Conservation (phyloP, 2,113 vertebrate species). For the Mirounga angustirostris region DNA sequence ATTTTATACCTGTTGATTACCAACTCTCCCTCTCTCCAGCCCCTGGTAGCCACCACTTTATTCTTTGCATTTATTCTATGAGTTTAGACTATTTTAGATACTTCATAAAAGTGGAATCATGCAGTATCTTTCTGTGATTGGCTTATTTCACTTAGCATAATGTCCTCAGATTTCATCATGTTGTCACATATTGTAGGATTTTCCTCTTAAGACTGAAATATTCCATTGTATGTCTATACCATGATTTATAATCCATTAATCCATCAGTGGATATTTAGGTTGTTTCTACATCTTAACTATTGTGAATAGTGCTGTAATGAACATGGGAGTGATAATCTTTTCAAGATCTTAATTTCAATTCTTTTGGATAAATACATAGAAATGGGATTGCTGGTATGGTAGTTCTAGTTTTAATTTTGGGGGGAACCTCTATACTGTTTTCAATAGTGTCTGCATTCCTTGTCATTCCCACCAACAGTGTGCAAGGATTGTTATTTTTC, state of each 20-base stretch:
- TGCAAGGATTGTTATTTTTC: background rate
- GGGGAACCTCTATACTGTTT: background rate
- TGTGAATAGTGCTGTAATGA: background rate
- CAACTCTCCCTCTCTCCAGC: background rate
- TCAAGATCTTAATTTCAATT: background rate
- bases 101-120: background rate
- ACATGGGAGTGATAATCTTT: background rate
- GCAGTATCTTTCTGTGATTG: background rate
- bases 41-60: background rate
- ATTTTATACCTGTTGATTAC: background rate
- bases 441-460: background rate
- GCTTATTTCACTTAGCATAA: background rate
- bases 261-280: background rate
- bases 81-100: background rate
- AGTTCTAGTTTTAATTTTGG: background rate
- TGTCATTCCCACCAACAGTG: background rate
- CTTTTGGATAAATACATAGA: background rate
- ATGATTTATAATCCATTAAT: background rate
- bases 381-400: background rate
- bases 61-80: background rate
- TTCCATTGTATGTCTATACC: background rate
- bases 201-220: background rate
- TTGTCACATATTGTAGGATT: background rate
- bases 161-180: background rate
- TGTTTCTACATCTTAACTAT: background rate